Evolutionary conservation across 2,797 vertebrate genomes (phyloP), one percentile per base, ranked within the genome.

Genomic region (Antrozous pallidus): DNA sequence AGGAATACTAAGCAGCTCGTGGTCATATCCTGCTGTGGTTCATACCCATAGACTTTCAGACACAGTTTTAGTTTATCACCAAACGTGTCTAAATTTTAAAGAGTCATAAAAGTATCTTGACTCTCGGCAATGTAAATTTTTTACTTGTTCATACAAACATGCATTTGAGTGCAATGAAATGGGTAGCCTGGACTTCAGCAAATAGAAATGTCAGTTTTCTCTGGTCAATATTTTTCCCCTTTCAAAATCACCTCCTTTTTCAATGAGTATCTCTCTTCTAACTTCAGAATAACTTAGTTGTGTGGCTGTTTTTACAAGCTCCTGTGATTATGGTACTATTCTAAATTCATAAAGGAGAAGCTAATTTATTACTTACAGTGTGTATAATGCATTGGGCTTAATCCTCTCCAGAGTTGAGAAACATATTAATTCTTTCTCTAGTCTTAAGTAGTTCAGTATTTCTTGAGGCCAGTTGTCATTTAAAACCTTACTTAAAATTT

Each of bases 191-290:
- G 38, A 84, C 47, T 95, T 92, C 16, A 89, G n/a, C n/a, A 93
- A 93, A 49, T 88, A 94, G 28, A 94, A 75, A 77, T 91, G 28
- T 22, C 24, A 28, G 4, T 87, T 91, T 95, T 91, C 63, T 81
- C 54, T 91, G 10, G 56, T 87, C 26, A 87, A 3, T 11, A 24
- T 95, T 80, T 95, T 58, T 49, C 45, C 38, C 8, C 40, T 89
- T 94, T 96, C 47, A 87, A 63, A 94, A 87, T 24, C 26, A 77
- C 38, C 87, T 91, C 24, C 42, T 89, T 88, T 96, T 61, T 88
- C 40, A 82, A 33, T 16, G 16, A 74, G 74, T 5, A 5, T 83
- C 87, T 31, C 26, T 91, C 33, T 78, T 54, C 33, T 81, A 93
- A 77, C 42, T 74, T 42, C 31, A 65, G 18, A 86, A 86, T 5